These are phyloP conservation scores for Pangasius djambal DNA, from an alignment of 2,797 vertebrate species.

Conservation along the genomic window DNA sequence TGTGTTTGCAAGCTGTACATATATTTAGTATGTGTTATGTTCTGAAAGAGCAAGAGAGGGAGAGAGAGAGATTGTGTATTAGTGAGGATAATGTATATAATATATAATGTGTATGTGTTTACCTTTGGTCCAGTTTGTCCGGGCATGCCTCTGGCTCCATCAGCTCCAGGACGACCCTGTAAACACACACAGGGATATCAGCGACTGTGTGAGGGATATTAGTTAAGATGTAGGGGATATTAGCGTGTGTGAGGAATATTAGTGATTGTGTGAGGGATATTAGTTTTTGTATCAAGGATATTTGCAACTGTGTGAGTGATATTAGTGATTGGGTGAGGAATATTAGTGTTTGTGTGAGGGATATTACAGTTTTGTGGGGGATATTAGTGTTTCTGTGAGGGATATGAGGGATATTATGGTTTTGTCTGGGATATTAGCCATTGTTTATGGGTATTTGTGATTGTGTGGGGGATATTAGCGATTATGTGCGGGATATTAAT, in stretches of 20 bases:
- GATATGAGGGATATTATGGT: background rate
- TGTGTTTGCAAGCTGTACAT: background rate
- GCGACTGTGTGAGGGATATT: background rate
- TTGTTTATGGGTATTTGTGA: background rate
- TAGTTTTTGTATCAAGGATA: background rate
- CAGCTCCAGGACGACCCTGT: conserved; percentile 91
- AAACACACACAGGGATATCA: conserved; percentile 12
- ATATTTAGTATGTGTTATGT: background rate
- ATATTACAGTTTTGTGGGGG: background rate
- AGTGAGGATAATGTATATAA: background rate
- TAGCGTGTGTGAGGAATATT: background rate
- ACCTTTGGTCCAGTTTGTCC: conserved; percentile 96
- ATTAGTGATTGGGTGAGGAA: background rate
- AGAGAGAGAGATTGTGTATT: background rate
- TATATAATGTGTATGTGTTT: conserved; percentile 36
- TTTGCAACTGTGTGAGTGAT: background rate
- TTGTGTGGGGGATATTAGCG: background rate
- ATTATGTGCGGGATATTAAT: background rate
- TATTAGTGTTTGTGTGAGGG: background rate
- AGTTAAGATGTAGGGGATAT: background rate
- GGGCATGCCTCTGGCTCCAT: conserved; percentile 95
- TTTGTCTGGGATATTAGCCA: background rate
- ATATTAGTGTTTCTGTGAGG: background rate
- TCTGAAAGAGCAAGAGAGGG: background rate
- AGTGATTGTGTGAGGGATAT: background rate